These are phyloP conservation scores for Apeltes quadracus DNA, from an alignment of 2,113 vertebrate genomes.

Conservation along the genomic window DNA sequence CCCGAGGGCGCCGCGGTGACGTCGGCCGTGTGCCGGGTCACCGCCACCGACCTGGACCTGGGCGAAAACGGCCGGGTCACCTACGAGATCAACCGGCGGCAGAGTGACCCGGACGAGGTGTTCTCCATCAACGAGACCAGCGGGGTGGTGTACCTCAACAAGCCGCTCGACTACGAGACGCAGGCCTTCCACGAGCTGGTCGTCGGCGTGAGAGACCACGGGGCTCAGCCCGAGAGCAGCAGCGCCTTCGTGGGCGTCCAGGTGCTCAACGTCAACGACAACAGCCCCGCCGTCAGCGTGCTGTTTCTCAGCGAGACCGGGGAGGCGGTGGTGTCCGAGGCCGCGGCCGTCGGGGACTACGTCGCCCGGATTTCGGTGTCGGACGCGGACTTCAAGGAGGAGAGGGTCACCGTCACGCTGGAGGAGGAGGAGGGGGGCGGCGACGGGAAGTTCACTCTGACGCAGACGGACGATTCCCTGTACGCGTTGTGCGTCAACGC, in stretches of 20 bases:
- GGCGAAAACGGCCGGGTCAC: conserved; percentile 83
- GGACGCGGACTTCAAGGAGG: conserved; percentile 81
- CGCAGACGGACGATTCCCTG: conserved; percentile 77
- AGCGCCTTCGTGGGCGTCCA: conserved; percentile 83
- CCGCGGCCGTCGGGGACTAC: conserved; percentile 82
- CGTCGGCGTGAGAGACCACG: conserved; percentile 85
- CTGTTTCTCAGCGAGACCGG: conserved; percentile 88
- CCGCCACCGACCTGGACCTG: conserved; percentile 86
- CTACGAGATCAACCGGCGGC: conserved; percentile 84
- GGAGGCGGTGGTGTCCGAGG: conserved; percentile 83
- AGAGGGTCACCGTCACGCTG: conserved; percentile 67
- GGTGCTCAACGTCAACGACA: conserved; percentile 91
- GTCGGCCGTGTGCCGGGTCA: conserved; percentile 83
- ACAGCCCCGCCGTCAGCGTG: conserved; percentile 84
- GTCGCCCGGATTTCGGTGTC: conserved; percentile 89
- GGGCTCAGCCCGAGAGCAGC: conserved; percentile 85
- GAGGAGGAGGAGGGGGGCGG: conserved; percentile 75
- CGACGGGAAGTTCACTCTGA: conserved; percentile 79
- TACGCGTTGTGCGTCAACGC: conserved; percentile 86
- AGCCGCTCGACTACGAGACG: conserved; percentile 85
- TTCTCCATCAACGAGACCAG: conserved; percentile 85
- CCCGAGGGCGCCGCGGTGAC: conserved; percentile 81
- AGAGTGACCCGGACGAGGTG: conserved; percentile 73
- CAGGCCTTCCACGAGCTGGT: conserved; percentile 85
- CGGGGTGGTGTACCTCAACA: conserved; percentile 83